phyloP scores from a whole-genome alignment of 1,140 invertebrate genomes.

The Pseudomyrmex sp. region DNA sequence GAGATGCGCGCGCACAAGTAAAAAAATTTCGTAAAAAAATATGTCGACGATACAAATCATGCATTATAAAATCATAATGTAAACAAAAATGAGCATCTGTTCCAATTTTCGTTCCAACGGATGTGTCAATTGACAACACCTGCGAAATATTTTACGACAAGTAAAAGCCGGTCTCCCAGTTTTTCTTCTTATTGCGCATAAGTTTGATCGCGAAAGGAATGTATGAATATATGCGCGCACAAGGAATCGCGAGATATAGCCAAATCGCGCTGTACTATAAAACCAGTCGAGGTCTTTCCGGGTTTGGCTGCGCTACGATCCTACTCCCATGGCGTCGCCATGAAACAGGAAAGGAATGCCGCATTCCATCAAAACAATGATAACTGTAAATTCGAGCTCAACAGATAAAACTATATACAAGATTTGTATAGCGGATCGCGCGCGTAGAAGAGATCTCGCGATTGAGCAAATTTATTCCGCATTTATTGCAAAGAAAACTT shows the following conservation, averaged over 20 bases:
- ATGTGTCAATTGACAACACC: neutral
- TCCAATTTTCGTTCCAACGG: too few species aligned
- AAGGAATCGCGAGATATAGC: conserved; percentile 3
- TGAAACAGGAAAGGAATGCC: conserved; percentile 67
- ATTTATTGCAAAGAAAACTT: neutral
- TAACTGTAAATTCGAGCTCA: conserved; percentile 66
- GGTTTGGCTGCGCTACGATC: conserved; percentile 25
- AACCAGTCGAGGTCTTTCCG: conserved; percentile 54
- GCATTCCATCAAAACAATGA: conserved; percentile 73
- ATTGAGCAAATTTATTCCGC: neutral
- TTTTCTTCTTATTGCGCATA: neutral
- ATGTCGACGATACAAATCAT: too few species aligned
- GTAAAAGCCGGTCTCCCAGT: too few species aligned
- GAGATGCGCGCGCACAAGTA: too few species aligned
- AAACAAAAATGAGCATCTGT: too few species aligned
- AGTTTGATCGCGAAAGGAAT: conserved; percentile 46
- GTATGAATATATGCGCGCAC: neutral
- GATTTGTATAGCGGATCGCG: neutral
- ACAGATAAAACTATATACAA: conserved; percentile 26
- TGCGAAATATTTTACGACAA: conserved; percentile 7
- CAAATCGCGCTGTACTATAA: conserved; percentile 9
- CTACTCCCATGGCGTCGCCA: conserved; percentile 7
- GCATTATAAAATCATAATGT: too few species aligned
- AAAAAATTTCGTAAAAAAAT: too few species aligned
- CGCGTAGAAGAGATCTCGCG: conserved; percentile 13